Conservation (phyloP, 2,113 vertebrate genomes). For the Nyctereutes procyonoides region DNA sequence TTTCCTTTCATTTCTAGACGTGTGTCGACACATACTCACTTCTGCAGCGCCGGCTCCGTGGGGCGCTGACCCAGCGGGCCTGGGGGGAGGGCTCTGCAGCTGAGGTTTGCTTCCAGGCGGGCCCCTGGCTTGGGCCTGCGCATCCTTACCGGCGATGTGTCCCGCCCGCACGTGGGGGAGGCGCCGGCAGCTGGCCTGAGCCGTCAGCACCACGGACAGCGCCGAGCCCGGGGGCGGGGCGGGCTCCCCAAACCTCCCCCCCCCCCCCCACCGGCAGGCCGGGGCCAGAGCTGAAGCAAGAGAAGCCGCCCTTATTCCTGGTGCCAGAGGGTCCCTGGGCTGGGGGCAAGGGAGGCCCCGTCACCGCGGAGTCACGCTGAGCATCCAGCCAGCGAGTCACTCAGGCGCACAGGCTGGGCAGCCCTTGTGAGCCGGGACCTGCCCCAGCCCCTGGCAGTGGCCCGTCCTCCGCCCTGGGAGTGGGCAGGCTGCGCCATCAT, state of each 20-base stretch:
- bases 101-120: background rate
- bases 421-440: background rate
- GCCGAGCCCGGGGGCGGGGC: too few species aligned
- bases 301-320: accelerated
- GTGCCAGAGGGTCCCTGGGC: background rate
- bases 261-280: too few species aligned
- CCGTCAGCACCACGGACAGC: background rate
- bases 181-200: too few species aligned
- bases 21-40: background rate
- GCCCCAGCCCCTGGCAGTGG: background rate
- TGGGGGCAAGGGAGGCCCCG: background rate
- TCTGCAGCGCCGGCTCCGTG: background rate
- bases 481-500: too few species aligned
- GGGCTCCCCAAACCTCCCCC: too few species aligned
- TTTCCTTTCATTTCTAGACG: background rate
- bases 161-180: background rate
- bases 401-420: background rate
- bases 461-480: background rate
- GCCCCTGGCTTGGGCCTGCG: background rate
- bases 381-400: accelerated
- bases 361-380: accelerated
- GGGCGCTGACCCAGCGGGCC: background rate
- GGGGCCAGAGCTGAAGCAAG: background rate
- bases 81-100: accelerated
- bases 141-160: background rate